Percentiles rank a stretch among this genome's conserved stretches.
These are phyloP conservation scores for Phalanger gymnotis DNA, from an alignment of 2,797 vertebrate species.

Conservation along the genomic window DNA sequence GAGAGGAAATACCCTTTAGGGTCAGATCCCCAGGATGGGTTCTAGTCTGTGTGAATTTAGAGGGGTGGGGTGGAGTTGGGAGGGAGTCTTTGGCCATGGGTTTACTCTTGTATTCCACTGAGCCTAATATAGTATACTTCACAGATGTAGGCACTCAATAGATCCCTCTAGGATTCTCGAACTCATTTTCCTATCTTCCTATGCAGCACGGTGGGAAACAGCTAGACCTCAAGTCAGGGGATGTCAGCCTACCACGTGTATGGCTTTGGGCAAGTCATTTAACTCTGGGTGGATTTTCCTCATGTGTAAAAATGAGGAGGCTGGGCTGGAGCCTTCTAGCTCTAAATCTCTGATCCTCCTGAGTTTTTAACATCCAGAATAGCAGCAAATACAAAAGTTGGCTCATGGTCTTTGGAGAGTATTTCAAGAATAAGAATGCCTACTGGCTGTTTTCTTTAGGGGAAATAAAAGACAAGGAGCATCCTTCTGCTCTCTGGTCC, in stretches of 20 bases:
- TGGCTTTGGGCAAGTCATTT: neutral
- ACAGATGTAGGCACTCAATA: too few relatives aligned
- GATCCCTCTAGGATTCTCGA: neutral
- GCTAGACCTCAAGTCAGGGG: neutral
- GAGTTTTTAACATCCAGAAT: neutral
- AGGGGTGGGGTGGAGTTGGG: too few relatives aligned
- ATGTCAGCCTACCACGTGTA: neutral
- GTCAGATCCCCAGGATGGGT: neutral
- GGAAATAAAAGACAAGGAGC: neutral
- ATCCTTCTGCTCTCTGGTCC: neutral
- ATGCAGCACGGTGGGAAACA: neutral
- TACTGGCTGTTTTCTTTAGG: neutral
- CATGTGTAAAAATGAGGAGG: neutral
- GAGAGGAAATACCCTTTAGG: neutral
- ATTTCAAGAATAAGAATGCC: neutral
- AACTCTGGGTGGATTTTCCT: neutral
- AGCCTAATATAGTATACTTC: neutral
- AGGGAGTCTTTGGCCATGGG: neutral
- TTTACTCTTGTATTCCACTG: neutral
- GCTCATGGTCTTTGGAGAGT: neutral
- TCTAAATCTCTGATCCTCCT: neutral
- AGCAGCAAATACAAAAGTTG: neutral
- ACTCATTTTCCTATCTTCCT: neutral
- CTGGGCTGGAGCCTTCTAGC: neutral
- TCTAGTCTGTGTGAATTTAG: neutral